Evolutionary conservation across 2,797 vertebrate species (phyloP), one percentile per base, ranked within the genome.

Genomic region (Acrocephalus scirpaceus): DNA sequence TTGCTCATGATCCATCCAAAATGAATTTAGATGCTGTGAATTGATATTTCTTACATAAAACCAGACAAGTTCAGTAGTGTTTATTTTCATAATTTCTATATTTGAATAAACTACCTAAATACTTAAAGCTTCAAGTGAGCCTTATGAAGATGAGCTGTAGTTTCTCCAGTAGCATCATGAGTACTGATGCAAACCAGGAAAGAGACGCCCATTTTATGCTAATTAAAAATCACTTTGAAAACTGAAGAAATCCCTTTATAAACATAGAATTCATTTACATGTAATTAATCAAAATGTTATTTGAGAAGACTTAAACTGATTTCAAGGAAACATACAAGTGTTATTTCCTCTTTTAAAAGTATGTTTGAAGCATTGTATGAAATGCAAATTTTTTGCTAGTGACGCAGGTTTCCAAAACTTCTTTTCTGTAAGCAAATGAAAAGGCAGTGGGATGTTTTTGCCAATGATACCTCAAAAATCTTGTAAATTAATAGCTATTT

Each of bases 261-360:
- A 86, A 66, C 44, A 70, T 72, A 62, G 82, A 89, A 96, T 91
- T 93, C 11, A 94, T 97, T 96, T 96, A 38, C 75, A 94, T 95
- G 65, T 58, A 64, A 88, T 94, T 95, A 94, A 88, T 94, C 90
- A 93, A 92, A 90, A 54, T 56, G 19, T 76, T 88, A 45, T 88
- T 95, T 89, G 51, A 74, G 34, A 93, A 88, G 66, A 62, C 30
- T 47, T 69, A 60, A 71, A 83, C 66, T 81, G 19, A 29, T 76
- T 90, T 91, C 80, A 92, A 84, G 74, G 73, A 85, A 90, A 80
- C 13, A 66, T 40, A 67, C 53, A 95, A 94, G 65, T 74, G 47
- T 64, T 87, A 69, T 90, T 96, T 95, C 47, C 54, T 75, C 54
- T 62, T 91, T 91, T 77, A 47, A 62, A 92, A 88, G 40, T 64